Evolutionary conservation across 2,888 invertebrate genomes (phyloP), one percentile per base, ranked within the genome.

Genomic region (Pollenia amentaria): DNA sequence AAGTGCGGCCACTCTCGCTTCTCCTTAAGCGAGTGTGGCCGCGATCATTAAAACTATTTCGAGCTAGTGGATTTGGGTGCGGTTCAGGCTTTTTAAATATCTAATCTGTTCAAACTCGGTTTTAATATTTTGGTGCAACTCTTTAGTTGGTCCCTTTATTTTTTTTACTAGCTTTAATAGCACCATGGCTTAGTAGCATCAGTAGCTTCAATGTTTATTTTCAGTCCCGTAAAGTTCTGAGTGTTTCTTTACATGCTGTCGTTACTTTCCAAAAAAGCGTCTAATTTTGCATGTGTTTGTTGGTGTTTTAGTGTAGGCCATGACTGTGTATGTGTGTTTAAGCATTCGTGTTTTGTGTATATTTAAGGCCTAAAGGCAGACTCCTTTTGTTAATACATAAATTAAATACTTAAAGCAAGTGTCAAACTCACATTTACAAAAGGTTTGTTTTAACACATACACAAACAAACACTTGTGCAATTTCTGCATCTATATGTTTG

Each of bases 331-430:
- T 70, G 21, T 55, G 11, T 80, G 8, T 55, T 16, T 42, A 55
- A 44, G 55, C 18, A 46, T 55, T 62, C 21, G 44, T 42, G 29
- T 78, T 69, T 42, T 51, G 72, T 73, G 46, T 64, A 62, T 60
- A 72, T 65, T 57, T 65, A 44, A 79, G 72, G 76, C 80, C 83
- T 84, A 55, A 44, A 87, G 87, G 76, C 87, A 84, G 87, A 77
- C 83, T 72, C 53, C 83, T 80, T 80, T 84, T 87, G 87, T 87
- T 87, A 84, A 80, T 83, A 87, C 80, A 87, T 87, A 87, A 86
- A 84, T 80, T 85, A 85, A 88, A 83, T 85, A 87, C 88, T 84
- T 82, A 84, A 76, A 83, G 70, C 80, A 88, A 88, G 85, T 88
- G 88, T 88, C 85, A 88, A 84, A 85, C 84, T 85, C 87, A 83